Evolutionary conservation across 2,113 vertebrate species (phyloP), one percentile per base, ranked within the genome.

Genomic region (Serilophus lunatus): DNA sequence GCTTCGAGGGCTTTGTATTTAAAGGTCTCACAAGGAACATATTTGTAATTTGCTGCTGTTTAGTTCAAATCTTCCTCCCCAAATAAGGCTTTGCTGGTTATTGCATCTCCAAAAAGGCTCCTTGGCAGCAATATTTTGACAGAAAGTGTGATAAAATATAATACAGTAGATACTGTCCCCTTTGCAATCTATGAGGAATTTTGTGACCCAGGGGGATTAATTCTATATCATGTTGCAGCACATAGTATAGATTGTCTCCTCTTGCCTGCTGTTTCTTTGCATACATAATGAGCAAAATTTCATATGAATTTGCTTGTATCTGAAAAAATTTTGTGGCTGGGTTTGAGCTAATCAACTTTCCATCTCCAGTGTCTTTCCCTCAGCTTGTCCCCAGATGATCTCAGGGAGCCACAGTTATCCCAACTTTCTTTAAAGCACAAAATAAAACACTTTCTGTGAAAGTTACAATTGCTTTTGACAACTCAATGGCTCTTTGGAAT

Each of bases 71-170:
- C 60, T 51, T 89, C 68, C 74, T 93, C 56, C 81, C 75, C 51
- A 82, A 47, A 91, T 76, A 91, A 88, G 42, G 71, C 81, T 91
- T 38, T 59, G 70, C 72, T 78, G 47, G 68, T 45, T 91, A 95
- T 94, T 92, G 35, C 83, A 82, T 95, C 95, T 29, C 71, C 8
- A 8, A 3, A 82, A 83, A 92, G 83, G 74, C 90, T 97, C 38
- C 96, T 92, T 92, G 91, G 23, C 23, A 56, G 91, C 86, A 57
- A 60, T 93, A 19, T 96, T 95, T 87, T 97, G 96, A 95, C 93
- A 93, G 90, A 56, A 90, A 86, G 38, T 23, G 60, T 79, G 96
- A 97, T 96, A 96, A 96, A 96, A 84, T 77, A 66, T 17, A 88
- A 64, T 53, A 35, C 60, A 70, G 71, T 42, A 63, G 90, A 78